A percentile compares a stretch with the other conserved stretches of the same genome.
Evolutionary conservation across 1,140 invertebrate genomes (phyloP).

Genomic region (Notospermus geniculatus): DNA sequence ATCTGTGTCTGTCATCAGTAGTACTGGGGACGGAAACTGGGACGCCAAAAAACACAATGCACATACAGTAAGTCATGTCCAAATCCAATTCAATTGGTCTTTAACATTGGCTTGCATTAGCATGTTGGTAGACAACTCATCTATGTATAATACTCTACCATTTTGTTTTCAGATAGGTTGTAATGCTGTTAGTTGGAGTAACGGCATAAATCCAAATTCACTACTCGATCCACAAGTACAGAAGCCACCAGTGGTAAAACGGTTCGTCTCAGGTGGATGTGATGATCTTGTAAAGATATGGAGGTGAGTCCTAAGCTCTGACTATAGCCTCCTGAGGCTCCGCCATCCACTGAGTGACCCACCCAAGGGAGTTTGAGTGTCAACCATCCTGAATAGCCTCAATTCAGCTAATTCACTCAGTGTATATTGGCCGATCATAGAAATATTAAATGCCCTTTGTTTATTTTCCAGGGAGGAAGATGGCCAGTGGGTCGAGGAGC

Average conservation of each 20-base stretch:
- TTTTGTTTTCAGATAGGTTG: slow-evolving; percentile 84
- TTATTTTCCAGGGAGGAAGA: slow-evolving; percentile 58
- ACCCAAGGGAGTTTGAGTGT: too few species aligned
- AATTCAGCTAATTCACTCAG: too few species aligned
- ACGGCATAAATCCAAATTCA: slow-evolving; percentile 73
- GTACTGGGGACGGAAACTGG: slow-evolving; percentile 74
- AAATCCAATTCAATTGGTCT: too few species aligned
- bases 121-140: too few species aligned
- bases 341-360: too few species aligned
- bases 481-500: slow-evolving; percentile 83
- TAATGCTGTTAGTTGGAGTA: slow-evolving; percentile 96
- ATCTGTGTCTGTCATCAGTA: slow-evolving; percentile 83
- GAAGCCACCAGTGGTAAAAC: slow-evolving; percentile 61
- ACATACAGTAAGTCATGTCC: slow-evolving; percentile 64
- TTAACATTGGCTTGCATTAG: too few species aligned
- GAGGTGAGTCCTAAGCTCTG: slow-evolving; percentile 83
- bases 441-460: too few species aligned
- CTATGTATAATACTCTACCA: too few species aligned
- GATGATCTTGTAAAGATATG: slow-evolving; percentile 99
- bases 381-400: too few species aligned
- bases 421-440: too few species aligned
- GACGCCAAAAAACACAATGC: slow-evolving; percentile 79
- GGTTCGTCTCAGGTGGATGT: slow-evolving; percentile 94
- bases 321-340: too few species aligned
- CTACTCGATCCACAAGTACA: slow-evolving; percentile 55